phyloP scores from a whole-genome alignment of 1,140 invertebrate genomes.

The Melitaea cinxia region DNA sequence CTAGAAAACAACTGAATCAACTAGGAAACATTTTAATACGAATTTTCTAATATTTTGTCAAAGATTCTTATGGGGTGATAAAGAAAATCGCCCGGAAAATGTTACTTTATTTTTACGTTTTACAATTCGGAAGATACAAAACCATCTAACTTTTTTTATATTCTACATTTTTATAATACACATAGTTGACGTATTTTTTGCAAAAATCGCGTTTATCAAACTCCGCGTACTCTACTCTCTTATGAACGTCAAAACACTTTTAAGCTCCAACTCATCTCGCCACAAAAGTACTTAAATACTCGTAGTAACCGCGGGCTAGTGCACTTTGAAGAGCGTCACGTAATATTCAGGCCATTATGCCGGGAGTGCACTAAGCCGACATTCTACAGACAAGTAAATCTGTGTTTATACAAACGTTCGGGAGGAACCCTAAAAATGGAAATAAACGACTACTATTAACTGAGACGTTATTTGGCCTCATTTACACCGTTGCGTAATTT shows the following conservation, averaged over 20 bases:
- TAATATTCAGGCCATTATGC: slow-evolving; percentile 19
- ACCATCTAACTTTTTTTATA: too few relatives aligned
- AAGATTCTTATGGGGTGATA: too few relatives aligned
- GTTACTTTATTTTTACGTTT: too few relatives aligned
- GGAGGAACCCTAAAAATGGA: slow-evolving; percentile 38
- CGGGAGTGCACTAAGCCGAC: slow-evolving; percentile 11
- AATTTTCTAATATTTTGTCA: too few relatives aligned
- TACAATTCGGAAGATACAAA: too few relatives aligned
- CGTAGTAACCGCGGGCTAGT: background rate
- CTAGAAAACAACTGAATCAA: too few relatives aligned
- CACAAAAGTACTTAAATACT: background rate
- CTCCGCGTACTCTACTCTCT: background rate
- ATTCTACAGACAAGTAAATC: slow-evolving; percentile 27
- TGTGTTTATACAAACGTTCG: slow-evolving; percentile 22
- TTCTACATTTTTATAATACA: too few relatives aligned
- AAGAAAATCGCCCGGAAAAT: too few relatives aligned
- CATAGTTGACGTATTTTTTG: too few relatives aligned
- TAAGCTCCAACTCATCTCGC: background rate
- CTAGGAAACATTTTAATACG: too few relatives aligned
- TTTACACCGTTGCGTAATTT: slow-evolving; percentile 13
- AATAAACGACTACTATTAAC: slow-evolving; percentile 37
- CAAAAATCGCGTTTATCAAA: too few relatives aligned
- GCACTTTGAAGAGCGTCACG: slow-evolving; percentile 5
- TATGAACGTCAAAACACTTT: background rate
- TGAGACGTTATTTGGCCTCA: slow-evolving; percentile 9